These are phyloP conservation scores for Aphelocoma coerulescens DNA, from an alignment of 2,113 vertebrate genomes.

Conservation along the genomic window DNA sequence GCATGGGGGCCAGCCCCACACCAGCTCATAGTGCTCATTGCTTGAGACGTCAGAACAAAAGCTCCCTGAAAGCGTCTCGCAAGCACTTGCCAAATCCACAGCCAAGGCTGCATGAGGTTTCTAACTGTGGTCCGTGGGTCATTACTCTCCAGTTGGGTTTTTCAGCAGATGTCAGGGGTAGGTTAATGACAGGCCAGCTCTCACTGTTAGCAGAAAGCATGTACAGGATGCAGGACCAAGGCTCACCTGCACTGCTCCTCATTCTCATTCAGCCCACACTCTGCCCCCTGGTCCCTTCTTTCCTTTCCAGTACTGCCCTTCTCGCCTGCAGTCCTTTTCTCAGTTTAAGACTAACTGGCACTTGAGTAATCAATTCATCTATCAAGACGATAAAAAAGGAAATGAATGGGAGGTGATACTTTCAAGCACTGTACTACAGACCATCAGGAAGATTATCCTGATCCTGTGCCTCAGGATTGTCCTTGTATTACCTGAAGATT, in stretches of 20 bases:
- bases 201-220: accelerated
- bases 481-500: neutral
- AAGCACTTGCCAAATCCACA: neutral
- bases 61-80: accelerated
- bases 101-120: neutral
- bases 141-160: neutral
- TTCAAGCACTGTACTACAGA: neutral
- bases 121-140: neutral
- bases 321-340: neutral
- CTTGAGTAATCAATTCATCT: neutral
- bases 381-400: neutral
- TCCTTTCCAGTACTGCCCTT: neutral
- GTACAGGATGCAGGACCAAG: accelerated
- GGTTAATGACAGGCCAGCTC: neutral
- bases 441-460: neutral
- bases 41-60: neutral
- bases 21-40: neutral
- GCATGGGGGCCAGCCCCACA: neutral
- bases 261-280: accelerated
- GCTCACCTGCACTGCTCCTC: neutral
- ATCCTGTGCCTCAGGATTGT: neutral
- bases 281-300: neutral
- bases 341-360: neutral
- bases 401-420: neutral
- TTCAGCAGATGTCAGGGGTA: neutral